Base-by-base conservation (phyloP, 2,797 vertebrate genomes). In the Notolepis coatsorum region DNA sequence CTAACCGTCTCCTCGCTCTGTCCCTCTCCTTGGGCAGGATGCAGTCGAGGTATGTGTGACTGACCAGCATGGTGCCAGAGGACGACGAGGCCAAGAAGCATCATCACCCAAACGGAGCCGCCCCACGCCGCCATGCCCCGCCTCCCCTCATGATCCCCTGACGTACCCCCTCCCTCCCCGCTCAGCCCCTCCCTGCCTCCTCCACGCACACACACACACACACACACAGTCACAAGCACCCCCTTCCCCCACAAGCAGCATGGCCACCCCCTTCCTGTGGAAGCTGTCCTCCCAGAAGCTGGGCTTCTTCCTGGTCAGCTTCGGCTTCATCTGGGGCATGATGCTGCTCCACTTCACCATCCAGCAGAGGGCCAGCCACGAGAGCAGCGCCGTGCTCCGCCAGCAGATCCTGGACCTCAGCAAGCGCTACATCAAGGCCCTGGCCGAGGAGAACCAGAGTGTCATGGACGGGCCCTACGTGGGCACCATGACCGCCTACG, bases 281-380 rank as follows among this genome's bases (percentile, higher is more conserved):
- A 99, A 98, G 88, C 89, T 99, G 73, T 99, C 98, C 0, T 99
- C 97, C 73, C 97, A 99, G 91, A 99, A 99, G 91, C 94, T 99
- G 9, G 98, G 98, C 73, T 99, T 99, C 84, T 99, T 99, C 82
- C 89, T 99, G 39, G 98, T 99, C 85, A 96, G 96, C 91, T 99
- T 99, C 28, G 98, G 98, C 61, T 99, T 99, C 87, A 99, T 99
- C 88, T 99, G 98, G 98, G 98, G 98, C 59, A 99, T 99, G 97
- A 99, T 99, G 98, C 93, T 99, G 75, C 91, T 99, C 43, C 98
- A 99, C 86, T 99, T 99, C 84, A 99, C 98, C 77, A 99, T 99
- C 84, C 98, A 99, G 87, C 98, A 99, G 80, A 92, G 96, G 66
- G 93, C 94, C 55, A 95, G 95, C 65, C 97, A 98, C 0, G 97